A percentile compares a stretch with the other conserved stretches of the same genome.
Conservation (phyloP, 2,888 invertebrate genomes). For the Hemithea aestivaria region DNA sequence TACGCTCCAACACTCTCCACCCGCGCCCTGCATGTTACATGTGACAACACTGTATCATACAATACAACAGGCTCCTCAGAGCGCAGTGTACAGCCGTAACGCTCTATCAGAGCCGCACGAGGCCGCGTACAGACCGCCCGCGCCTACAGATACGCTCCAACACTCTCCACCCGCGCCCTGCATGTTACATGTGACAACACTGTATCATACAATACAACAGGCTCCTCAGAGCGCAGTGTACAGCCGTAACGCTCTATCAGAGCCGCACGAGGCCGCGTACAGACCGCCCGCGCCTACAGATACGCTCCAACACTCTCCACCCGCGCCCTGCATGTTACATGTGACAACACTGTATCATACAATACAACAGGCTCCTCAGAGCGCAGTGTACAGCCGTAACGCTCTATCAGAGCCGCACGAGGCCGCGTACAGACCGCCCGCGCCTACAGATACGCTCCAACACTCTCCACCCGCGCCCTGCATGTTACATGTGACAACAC, state of each 20-base stretch:
- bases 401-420: constrained; percentile 94
- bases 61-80: constrained; percentile 94
- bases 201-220: constrained; percentile 94
- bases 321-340: constrained; percentile 84
- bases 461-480: constrained; percentile 92
- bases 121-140: constrained; percentile 87
- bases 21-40: constrained; percentile 84
- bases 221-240: constrained; percentile 92
- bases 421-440: constrained; percentile 87
- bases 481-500: too few relatives aligned
- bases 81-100: constrained; percentile 90
- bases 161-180: constrained; percentile 92
- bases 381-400: constrained; percentile 89
- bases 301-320: constrained; percentile 87
- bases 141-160: constrained; percentile 86
- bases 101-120: constrained; percentile 94
- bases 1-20: constrained; percentile 87
- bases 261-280: constrained; percentile 88
- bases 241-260: constrained; percentile 91
- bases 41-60: constrained; percentile 93
- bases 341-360: too few relatives aligned
- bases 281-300: constrained; percentile 90
- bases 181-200: too few relatives aligned
- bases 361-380: constrained; percentile 94
- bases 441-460: constrained; percentile 86